A percentile compares a stretch with the other conserved stretches of the same genome.
Evolutionary conservation across 2,797 vertebrate species (phyloP).

Genomic region (Smutsia temminckii): DNA sequence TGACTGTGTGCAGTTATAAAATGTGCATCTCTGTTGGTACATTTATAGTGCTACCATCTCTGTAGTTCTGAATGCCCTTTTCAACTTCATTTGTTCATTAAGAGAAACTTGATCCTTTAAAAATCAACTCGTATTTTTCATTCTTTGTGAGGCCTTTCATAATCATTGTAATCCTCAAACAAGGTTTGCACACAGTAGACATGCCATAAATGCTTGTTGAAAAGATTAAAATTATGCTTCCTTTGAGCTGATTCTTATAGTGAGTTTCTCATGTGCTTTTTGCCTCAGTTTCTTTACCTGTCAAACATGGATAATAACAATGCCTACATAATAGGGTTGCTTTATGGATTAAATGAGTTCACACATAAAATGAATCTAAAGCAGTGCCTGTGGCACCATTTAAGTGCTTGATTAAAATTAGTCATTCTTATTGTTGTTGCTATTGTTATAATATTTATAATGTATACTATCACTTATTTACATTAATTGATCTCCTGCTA

Average conservation of each 20-base stretch:
- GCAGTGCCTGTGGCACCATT: neutral
- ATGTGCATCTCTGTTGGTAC: neutral
- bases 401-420: neutral
- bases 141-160: neutral
- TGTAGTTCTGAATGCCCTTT: neutral
- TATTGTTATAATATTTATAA: neutral
- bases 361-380: neutral
- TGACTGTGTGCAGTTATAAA: neutral
- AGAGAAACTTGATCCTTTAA: neutral
- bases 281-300: neutral
- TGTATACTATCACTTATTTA: neutral
- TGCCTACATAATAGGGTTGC: neutral
- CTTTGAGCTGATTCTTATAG: neutral
- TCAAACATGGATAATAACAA: neutral
- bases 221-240: neutral
- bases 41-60: neutral
- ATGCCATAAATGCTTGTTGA: neutral
- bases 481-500: neutral
- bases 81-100: neutral
- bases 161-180: neutral
- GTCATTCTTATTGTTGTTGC: neutral
- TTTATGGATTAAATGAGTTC: neutral
- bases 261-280: neutral
- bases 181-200: neutral
- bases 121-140: neutral